Evolutionary conservation across 1,140 invertebrate genomes (phyloP), one percentile per base, ranked within the genome.

Genomic region (Pygmarrhopalites habei): DNA sequence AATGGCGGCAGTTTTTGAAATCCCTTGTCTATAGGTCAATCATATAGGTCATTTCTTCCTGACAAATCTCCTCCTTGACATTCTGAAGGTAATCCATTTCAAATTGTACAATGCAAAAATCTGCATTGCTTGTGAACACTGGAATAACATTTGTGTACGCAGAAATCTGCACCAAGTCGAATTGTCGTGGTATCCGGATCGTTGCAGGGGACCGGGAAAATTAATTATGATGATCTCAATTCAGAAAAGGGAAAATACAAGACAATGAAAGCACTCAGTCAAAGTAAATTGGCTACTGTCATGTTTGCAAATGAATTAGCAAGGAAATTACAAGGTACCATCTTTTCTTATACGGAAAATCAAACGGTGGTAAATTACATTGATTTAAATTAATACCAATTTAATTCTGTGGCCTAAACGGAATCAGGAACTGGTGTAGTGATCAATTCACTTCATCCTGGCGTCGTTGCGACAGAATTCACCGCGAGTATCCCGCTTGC

Each of bases 21-120:
- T n/a, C n/a, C n/a, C n/a, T n/a, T n/a, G n/a, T n/a, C n/a, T n/a
- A n/a, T 7, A 7, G 7, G 88, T 92, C 2, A 96, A 97, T 80
- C 86, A 95, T 74, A 82, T 93, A 73, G 90, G 92, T 12, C 92
- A 93, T 74, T 97, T 95, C 77, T 79, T 92, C 7, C 79, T 95
- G 4, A 94, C 93, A 0, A 86, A 90, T 75, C 79, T 96, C 32
- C 76, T 97, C 1, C 68, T 95, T 46, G 88, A 92, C 72, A 77
- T 77, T 32, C 67, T 92, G 1, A 87, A 88, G 80, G 80, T 86
- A n/a, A n/a, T n/a, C n/a, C n/a, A n/a, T n/a, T n/a, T n/a, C n/a
- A n/a, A n/a, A n/a, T n/a, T n/a, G n/a, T n/a, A n/a, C n/a, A n/a
- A n/a, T n/a, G n/a, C n/a, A n/a, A n/a, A n/a, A n/a, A n/a, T n/a